phyloP scores from a whole-genome alignment of 2,113 vertebrate species.

The Planiliza haematocheilus region DNA sequence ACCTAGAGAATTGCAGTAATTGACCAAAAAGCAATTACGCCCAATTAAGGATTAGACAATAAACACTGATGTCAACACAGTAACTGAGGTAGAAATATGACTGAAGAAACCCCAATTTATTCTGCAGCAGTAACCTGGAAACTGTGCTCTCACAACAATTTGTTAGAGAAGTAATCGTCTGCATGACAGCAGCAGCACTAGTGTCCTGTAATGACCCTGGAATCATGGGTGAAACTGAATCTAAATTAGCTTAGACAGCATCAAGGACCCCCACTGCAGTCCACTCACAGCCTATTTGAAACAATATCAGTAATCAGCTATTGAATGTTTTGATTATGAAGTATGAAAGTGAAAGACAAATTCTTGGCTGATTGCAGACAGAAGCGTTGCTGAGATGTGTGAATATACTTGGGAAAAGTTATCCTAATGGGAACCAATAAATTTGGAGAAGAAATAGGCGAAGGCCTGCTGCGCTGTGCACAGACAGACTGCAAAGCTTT shows the following conservation, averaged over 20 bases:
- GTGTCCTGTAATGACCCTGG: slow-evolving; percentile 29
- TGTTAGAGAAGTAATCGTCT: not conserved
- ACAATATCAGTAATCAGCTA: slow-evolving; percentile 12
- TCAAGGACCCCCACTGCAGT: not conserved
- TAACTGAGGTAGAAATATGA: no score
- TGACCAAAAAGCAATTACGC: no score
- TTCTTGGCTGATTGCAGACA: slow-evolving; percentile 23
- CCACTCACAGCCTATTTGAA: slow-evolving; percentile 19
- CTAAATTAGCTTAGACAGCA: slow-evolving; percentile 15
- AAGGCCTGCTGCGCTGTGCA: not conserved
- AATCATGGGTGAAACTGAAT: slow-evolving; percentile 5
- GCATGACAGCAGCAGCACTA: not conserved
- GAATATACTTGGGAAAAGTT: slow-evolving; percentile 24
- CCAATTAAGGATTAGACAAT: no score
- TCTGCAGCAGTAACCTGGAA: not conserved
- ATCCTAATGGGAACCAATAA: slow-evolving; percentile 44
- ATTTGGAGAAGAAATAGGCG: slow-evolving; percentile 31
- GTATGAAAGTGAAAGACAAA: slow-evolving; percentile 12
- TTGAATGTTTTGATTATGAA: slow-evolving; percentile 34
- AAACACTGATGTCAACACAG: no score
- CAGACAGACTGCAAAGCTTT: slow-evolving; percentile 12
- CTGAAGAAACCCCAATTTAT: no score
- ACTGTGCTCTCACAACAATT: not conserved
- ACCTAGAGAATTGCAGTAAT: no score
- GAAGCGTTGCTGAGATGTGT: slow-evolving; percentile 32